Base-by-base conservation (phyloP, 1,140 invertebrate species). In the Pemphigus obesinymphae region DNA sequence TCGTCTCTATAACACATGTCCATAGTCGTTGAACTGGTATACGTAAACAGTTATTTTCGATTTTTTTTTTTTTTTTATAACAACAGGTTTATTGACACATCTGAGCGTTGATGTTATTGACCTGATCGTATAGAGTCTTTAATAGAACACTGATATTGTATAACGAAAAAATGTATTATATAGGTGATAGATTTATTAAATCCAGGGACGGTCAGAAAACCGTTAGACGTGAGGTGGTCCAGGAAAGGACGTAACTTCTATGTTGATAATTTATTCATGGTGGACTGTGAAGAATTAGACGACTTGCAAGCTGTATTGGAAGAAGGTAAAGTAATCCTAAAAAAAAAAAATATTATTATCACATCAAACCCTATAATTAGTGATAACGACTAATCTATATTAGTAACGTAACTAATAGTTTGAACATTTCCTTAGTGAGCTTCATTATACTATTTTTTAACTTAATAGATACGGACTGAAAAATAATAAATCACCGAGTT, bases 171-270 rank as follows among this genome's bases (percentile, higher is more conserved):
- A 26, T 15, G 11, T 34, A 43, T 34, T 13, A 85, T 84, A 13
- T 85, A 97, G 96, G 95, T 97, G 63, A 95, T 97, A 86, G 96
- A 98, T 89, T 89, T 98, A 61, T 88, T 98, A 50, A 98, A 97
- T 89, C 94, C 95, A 0, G 94, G 94, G n/a, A 91, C 89, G 82
- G 88, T 90, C 1, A 89, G 93, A 63, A 95, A 95, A 86, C 91
- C 96, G 1, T 88, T 97, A 66, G 91, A 94, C 72, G 94, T 97
- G 3, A 88, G 97, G 68, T 98, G 96, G 96, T 95, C 94, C 23
- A 97, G 97, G 86, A 95, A 97, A 86, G 91, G 90, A 11, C 89
- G 95, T 66, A 95, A 96, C 5, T 98, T 98, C 86, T 97, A 97
- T 86, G 96, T 98, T 11, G 96, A 98, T 87, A 98, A 98, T 87